Evolutionary conservation across 2,888 invertebrate species (phyloP).

Genomic region (Oscheius sp.): DNA sequence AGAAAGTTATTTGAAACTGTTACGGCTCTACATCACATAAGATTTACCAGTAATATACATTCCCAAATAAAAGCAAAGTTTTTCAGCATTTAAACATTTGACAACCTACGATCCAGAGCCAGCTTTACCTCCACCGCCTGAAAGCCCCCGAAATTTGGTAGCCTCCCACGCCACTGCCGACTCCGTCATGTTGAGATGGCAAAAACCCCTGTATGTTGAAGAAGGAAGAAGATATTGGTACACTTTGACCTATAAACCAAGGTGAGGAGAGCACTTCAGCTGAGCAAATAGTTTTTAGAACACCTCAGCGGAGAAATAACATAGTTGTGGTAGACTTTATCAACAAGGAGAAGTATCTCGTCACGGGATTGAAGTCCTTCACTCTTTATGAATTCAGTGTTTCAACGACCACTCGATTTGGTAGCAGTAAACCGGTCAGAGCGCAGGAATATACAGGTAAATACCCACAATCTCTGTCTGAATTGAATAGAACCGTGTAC

Average conservation of each 20-base stretch:
- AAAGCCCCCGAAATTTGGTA: slow-evolving; percentile 26
- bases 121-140: slow-evolving; percentile 23
- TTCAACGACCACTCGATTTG: slow-evolving; percentile 68
- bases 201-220: slow-evolving; percentile 62
- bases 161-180: slow-evolving; percentile 69
- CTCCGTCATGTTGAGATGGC: slow-evolving; percentile 69
- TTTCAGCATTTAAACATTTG: slow-evolving; percentile 55
- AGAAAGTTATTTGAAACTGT: slow-evolving; percentile 71
- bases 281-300: slow-evolving; percentile 42
- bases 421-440: slow-evolving; percentile 63
- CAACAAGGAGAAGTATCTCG: slow-evolving; percentile 64
- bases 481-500: slow-evolving; percentile 66
- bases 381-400: slow-evolving; percentile 72
- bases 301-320: slow-evolving; percentile 65
- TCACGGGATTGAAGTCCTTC: slow-evolving; percentile 63
- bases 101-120: slow-evolving; percentile 50
- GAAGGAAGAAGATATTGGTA: slow-evolving; percentile 71
- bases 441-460: slow-evolving; percentile 72
- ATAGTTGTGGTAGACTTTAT: slow-evolving; percentile 70
- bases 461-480: too few species aligned
- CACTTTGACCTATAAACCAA: slow-evolving; percentile 68
- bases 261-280: slow-evolving; percentile 37
- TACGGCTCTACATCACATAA: slow-evolving; percentile 69
- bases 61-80: background rate
- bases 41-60: slow-evolving; percentile 53